Percentiles rank a stretch among this genome's conserved stretches.
Conservation (phyloP, 2,888 invertebrate genomes). For the Tryphoninae sp. region DNA sequence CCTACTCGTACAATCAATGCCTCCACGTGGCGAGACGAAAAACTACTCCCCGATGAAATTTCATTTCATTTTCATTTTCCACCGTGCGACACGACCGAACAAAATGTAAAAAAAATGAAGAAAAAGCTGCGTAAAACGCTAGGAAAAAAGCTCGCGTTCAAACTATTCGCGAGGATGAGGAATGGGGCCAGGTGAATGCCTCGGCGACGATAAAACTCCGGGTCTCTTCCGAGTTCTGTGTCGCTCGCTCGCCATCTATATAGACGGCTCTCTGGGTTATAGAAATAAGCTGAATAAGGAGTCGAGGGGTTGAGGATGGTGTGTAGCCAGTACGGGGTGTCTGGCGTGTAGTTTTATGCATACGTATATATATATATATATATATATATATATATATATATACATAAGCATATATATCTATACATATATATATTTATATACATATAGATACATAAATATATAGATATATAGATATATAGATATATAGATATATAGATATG, state of each 20-base stretch:
- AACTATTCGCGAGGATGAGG: background rate
- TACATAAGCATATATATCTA: background rate
- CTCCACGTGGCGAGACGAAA: too few species aligned
- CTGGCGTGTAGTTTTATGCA: slow-evolving; percentile 26
- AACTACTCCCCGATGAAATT: too few species aligned
- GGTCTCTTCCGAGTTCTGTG: slow-evolving; percentile 28
- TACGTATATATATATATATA: background rate
- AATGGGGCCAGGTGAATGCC: background rate
- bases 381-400: background rate
- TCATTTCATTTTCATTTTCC: background rate
- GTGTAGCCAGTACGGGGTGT: slow-evolving; percentile 24
- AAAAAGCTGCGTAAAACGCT: background rate
- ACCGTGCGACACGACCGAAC: background rate
- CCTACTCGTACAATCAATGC: too few species aligned
- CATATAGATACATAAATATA: too few species aligned
- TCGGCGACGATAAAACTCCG: slow-evolving; percentile 47
- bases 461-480: too few species aligned
- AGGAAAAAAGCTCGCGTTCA: background rate
- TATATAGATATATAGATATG: too few species aligned
- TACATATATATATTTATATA: too few species aligned
- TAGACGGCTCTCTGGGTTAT: slow-evolving; percentile 7
- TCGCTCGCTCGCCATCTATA: slow-evolving; percentile 6
- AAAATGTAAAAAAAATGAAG: background rate
- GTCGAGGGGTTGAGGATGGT: background rate
- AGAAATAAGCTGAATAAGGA: slow-evolving; percentile 47